Evolutionary conservation across 2,113 vertebrate species (phyloP), one percentile per base, ranked within the genome.

Genomic region (Chinchilla lanigera): DNA sequence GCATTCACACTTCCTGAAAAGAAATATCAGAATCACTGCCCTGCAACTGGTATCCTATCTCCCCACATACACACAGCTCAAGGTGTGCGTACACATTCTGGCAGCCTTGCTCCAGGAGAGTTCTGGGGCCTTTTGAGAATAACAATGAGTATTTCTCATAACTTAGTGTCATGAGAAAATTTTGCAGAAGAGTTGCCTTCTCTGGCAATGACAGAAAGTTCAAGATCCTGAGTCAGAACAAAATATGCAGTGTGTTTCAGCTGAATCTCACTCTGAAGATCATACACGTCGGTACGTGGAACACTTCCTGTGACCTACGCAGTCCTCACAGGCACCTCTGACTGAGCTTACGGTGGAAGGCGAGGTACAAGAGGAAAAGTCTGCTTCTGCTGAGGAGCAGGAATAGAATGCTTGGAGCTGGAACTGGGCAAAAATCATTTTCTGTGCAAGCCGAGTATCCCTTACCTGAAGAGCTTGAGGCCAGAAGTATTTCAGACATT

Each of bases 1-100:
- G 24, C 38, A 71, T 50, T 78, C 58, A 93, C 87, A 85, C 14
- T 81, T 89, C 84, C 86, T 88, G 28, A 92, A 93, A 84, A 90
- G 58, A 94, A 86, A 83, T 35, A 67, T 38, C 82, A 86, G 52
- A 95, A 67, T 17, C 17, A 69, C 61, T 5, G 50, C 12, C 35
- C 3, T 94, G 81, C 93, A 96, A 81, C 4, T 50, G 54, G 12
- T n/a, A 54, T 47, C 52, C 44, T 83, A 28, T 30, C 35, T 26
- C 83, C 85, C 44, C 28, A 73, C 85, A 26, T 7, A 88, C 22
- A 44, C 88, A 82, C 44, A 67, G 22, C 4, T 58, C 26, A 4
- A 38, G 12, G 17, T 4, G 10, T 9, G 22, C n/a, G 80, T 1
- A 89, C 19, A n/a, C 22, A 75, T 69, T 78, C 14, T 85, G 41